Evolutionary conservation across 1,140 invertebrate species (phyloP), one percentile per base, ranked within the genome.

Genomic region (Bombus soroeensis): DNA sequence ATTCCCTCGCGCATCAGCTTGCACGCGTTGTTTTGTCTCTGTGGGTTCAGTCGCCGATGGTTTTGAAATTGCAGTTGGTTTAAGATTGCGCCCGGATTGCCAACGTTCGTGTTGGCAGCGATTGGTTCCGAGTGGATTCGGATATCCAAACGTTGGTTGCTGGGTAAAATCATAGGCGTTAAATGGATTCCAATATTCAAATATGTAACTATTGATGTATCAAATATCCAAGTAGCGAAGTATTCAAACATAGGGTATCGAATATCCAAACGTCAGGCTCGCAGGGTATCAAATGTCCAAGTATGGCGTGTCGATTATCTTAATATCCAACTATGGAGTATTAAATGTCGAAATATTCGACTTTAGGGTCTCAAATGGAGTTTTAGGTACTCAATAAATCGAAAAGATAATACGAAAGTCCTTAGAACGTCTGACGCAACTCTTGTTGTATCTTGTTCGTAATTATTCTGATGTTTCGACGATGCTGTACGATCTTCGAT

Each of bases 391-490:
- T 13, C 4, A n/a, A 62, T 62, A 12, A n/a, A n/a, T n/a, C 3
- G 25, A 62, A 62, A n/a, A n/a, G n/a, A n/a, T n/a, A n/a, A n/a
- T n/a, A n/a, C n/a, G n/a, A n/a, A 53, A 53, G 5, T 8, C 0
- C 47, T 18, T 22, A 6, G 18, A 1, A 22, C 47, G 18, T 53
- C 5, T 53, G 18, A 6, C 18, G 18, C 5, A 1, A 22, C 18
- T 22, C 47, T 53, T 0, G 18, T 22, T 22, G 47, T 22, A 53
- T 53, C 47, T 53, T 22, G 5, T 22, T 53, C 47, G 47, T 22
- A 8, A 8, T 53, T 53, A 22, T 53, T 22, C 1, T 0, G 47
- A 53, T 22, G 1, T 6, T 6, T 22, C 0, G 47, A 53, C 0
- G 1, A 22, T 22, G 47, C 18, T 0, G 18, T 53, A 53, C 18